Evolutionary conservation across 2,113 vertebrate species (phyloP).

Genomic region (Pluvianellus socialis): DNA sequence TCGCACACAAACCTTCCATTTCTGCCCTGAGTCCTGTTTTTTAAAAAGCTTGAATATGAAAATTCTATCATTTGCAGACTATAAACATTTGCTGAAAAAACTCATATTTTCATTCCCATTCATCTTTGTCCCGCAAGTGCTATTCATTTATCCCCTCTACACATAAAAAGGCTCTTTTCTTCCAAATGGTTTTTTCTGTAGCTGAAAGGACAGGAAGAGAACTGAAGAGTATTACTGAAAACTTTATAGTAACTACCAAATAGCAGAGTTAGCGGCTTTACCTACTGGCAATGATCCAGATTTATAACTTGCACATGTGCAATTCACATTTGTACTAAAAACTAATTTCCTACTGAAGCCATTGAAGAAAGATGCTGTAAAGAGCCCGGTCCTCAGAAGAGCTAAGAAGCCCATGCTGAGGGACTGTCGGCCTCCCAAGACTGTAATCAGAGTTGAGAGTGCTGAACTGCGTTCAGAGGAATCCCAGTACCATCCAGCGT

Average conservation of each 20-base stretch:
- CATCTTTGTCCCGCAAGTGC: neutral
- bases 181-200: constrained; percentile 15
- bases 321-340: constrained; percentile 54
- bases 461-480: constrained; percentile 11
- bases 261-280: constrained; percentile 9
- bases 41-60: neutral
- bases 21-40: neutral
- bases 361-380: constrained; percentile 32
- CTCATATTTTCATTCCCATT: neutral
- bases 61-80: constrained; percentile 13
- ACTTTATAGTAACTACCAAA: constrained; percentile 38
- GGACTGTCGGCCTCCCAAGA: neutral
- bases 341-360: constrained; percentile 47
- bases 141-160: constrained; percentile 18
- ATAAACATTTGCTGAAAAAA: constrained; percentile 23
- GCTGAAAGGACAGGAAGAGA: constrained; percentile 45
- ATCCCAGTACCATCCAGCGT: neutral
- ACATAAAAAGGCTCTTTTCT: constrained; percentile 32
- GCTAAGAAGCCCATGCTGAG: neutral
- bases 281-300: constrained; percentile 31
- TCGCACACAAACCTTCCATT: neutral
- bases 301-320: constrained; percentile 47
- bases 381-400: neutral
- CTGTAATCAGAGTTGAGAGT: neutral
- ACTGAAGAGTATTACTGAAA: constrained; percentile 36